Evolutionary conservation across 2,888 invertebrate species (phyloP).

Genomic region (Epirrhoe tristata): DNA sequence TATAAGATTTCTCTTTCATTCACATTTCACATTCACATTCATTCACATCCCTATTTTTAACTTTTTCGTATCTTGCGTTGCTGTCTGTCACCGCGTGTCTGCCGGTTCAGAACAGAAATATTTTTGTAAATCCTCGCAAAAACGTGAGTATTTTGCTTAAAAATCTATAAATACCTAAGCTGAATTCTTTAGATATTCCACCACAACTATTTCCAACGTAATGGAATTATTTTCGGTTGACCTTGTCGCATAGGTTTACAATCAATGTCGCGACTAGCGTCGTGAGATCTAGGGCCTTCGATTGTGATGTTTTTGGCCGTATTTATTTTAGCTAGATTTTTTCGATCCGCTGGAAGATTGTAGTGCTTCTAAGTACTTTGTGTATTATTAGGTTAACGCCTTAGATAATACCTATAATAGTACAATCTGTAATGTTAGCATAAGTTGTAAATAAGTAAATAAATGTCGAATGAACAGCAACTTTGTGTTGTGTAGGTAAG

Average conservation of each 20-base stretch:
- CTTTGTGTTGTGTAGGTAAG: too few species aligned
- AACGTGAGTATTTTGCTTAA: constrained; percentile 55
- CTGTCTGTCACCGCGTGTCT: constrained; percentile 65
- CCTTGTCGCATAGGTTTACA: constrained; percentile 33
- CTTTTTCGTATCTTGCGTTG: constrained; percentile 43
- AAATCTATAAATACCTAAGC: not conserved
- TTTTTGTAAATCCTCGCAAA: constrained; percentile 48
- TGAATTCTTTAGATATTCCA: not conserved
- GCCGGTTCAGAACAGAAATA: constrained; percentile 56
- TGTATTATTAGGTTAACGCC: too few species aligned
- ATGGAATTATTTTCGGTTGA: constrained; percentile 24
- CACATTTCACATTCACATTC: too few species aligned
- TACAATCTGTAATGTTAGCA: too few species aligned
- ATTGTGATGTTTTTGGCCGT: constrained; percentile 13
- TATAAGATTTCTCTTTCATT: too few species aligned
- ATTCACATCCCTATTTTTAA: constrained; percentile 15
- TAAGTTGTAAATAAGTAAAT: too few species aligned
- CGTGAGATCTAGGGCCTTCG: constrained; percentile 13
- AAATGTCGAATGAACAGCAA: too few species aligned
- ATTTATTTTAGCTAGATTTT: not conserved
- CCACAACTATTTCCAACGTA: not conserved
- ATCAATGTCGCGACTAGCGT: constrained; percentile 7
- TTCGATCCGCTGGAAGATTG: not conserved
- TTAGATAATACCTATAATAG: too few species aligned
- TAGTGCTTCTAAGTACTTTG: not conserved